Percentiles rank a stretch among this genome's conserved stretches.
Conservation (phyloP, 1,140 invertebrate species). For the Whitmania pigra region DNA sequence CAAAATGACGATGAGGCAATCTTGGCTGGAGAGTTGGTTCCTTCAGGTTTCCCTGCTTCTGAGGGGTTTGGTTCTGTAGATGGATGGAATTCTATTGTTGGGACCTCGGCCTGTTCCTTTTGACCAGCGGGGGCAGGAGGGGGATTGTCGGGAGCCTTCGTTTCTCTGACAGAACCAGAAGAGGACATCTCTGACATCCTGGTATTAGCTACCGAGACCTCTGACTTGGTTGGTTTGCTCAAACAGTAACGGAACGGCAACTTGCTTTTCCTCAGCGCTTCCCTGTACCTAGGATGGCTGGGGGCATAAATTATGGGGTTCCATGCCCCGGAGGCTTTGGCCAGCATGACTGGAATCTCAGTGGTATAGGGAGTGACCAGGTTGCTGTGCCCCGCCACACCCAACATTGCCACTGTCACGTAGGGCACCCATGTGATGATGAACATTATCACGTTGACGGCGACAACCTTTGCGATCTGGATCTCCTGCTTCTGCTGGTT, state of each 20-base stretch:
- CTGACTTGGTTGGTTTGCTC: background rate
- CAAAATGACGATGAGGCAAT: no score
- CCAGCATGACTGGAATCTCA: slow-evolving; percentile 61
- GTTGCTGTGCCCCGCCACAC: slow-evolving; percentile 49
- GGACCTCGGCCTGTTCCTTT: slow-evolving; percentile 5
- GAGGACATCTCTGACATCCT: slow-evolving; percentile 7
- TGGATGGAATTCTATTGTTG: slow-evolving; percentile 8
- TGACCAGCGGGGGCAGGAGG: background rate
- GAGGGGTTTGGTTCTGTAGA: background rate
- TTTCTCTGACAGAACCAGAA: background rate
- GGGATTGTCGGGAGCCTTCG: background rate
- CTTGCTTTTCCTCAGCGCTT: slow-evolving; percentile 5
- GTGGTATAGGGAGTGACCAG: slow-evolving; percentile 47
- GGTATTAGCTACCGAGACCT: background rate
- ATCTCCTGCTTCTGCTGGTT: slow-evolving; percentile 32
- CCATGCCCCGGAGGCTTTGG: slow-evolving; percentile 67
- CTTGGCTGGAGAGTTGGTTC: no score
- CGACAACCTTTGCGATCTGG: slow-evolving; percentile 52
- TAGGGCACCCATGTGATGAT: slow-evolving; percentile 65
- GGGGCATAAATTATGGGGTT: slow-evolving; percentile 69
- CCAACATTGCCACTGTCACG: slow-evolving; percentile 56
- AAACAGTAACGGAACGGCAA: slow-evolving; percentile 4
- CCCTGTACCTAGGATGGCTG: slow-evolving; percentile 37
- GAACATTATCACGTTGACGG: slow-evolving; percentile 65
- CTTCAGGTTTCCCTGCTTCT: no score